Percentiles rank a stretch among this genome's conserved stretches.
Conservation (phyloP, 1,140 invertebrate genomes). For the Zeugodacus cucurbitae region DNA sequence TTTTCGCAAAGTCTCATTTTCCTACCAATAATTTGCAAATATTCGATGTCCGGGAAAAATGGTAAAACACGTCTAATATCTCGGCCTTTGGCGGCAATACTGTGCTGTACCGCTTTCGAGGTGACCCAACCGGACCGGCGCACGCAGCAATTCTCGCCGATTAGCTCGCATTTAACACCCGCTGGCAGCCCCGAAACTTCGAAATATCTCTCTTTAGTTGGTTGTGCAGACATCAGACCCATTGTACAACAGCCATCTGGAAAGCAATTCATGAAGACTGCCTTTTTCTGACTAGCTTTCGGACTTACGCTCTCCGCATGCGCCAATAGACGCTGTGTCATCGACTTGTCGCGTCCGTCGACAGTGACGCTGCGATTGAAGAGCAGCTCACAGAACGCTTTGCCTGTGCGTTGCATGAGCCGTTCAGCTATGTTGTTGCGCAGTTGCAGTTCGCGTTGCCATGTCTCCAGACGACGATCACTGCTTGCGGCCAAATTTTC, state of each 20-base stretch:
- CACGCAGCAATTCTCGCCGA: neutral
- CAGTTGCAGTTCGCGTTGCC: neutral
- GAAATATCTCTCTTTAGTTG: neutral
- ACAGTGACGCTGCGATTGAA: neutral
- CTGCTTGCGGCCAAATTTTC: neutral
- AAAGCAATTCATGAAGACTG: neutral
- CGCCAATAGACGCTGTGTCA: neutral
- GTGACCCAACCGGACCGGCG: neutral
- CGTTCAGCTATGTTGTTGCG: neutral
- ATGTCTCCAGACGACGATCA: neutral
- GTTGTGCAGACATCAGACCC: neutral
- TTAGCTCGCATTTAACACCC: neutral
- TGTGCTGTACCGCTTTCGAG: neutral
- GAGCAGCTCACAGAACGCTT: neutral
- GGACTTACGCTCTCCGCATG: neutral
- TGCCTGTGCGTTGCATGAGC: neutral
- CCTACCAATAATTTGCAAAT: neutral
- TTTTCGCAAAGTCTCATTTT: neutral
- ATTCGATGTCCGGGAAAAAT: constrained; percentile 25
- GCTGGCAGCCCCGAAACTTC: neutral
- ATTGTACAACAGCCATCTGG: neutral
- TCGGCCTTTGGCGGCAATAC: neutral
- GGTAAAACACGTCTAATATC: neutral
- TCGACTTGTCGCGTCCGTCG: neutral
- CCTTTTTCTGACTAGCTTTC: neutral